These are phyloP conservation scores for Hoplostethus atlanticus DNA, from an alignment of 2,797 vertebrate genomes.

Conservation along the genomic window DNA sequence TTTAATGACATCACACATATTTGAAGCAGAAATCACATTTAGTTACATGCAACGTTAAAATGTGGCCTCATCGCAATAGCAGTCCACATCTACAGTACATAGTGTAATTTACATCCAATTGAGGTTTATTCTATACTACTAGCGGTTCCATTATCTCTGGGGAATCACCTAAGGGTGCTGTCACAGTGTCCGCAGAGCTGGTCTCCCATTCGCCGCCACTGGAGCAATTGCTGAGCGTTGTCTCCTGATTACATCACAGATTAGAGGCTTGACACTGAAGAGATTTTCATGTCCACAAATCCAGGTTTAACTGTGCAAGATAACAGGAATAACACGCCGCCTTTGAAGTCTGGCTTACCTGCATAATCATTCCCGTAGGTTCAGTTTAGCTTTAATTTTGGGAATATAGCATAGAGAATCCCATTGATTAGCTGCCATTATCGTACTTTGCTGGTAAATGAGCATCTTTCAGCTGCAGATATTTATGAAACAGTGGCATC, in stretches of 20 bases:
- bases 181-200: conserved; percentile 26
- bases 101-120: neutral
- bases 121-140: neutral
- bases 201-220: conserved; percentile 27
- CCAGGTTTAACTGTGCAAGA: conserved; percentile 39
- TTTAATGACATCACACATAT: too few relatives aligned
- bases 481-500: too few relatives aligned
- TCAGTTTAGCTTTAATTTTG: conserved; percentile 10
- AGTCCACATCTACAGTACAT: neutral
- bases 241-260: conserved; percentile 70
- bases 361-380: conserved; percentile 5
- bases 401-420: too few relatives aligned
- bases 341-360: conserved; percentile 36
- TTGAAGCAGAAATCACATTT: too few relatives aligned
- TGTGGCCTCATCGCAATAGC: too few relatives aligned
- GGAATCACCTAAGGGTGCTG: conserved; percentile 27
- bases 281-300: conserved; percentile 46
- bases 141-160: neutral
- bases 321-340: conserved; percentile 33
- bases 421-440: neutral
- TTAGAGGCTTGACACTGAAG: conserved; percentile 47
- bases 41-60: too few relatives aligned
- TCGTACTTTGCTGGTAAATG: neutral
- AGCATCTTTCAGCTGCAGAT: too few relatives aligned
- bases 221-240: conserved; percentile 38